Conservation (phyloP, 2,888 invertebrate genomes). For the Taphrorychus bicolor region DNA sequence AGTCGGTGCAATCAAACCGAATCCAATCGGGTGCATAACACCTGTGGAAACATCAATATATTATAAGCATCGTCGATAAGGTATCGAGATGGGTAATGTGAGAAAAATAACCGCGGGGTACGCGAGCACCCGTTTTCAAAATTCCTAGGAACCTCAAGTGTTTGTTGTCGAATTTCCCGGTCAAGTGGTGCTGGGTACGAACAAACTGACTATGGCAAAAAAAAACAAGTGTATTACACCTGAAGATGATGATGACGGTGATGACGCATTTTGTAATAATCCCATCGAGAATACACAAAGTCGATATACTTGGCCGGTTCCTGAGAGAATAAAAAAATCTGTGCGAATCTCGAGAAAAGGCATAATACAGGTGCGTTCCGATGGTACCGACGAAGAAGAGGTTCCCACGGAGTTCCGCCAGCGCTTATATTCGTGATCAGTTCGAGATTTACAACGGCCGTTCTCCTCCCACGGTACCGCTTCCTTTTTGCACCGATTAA, state of each 20-base stretch:
- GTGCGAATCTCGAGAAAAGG: constrained; percentile 8
- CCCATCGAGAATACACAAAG: not conserved
- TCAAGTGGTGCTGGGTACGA: not conserved
- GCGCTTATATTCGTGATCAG: too few relatives aligned
- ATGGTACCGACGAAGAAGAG: constrained; percentile 2
- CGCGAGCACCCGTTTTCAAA: not conserved
- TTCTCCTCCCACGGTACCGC: constrained; percentile 2
- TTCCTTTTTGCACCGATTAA: not conserved
- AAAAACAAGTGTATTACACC: not conserved
- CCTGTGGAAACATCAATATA: constrained; percentile 1
- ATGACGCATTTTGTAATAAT: not conserved
- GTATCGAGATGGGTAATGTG: not conserved
- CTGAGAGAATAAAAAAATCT: not conserved
- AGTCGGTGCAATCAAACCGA: not conserved
- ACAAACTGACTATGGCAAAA: not conserved
- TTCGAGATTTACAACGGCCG: not conserved
- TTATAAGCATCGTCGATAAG: not conserved
- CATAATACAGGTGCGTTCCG: constrained; percentile 12
- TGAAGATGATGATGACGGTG: too few relatives aligned
- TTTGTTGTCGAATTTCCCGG: not conserved
- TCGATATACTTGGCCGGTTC: not conserved
- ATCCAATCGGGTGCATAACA: not conserved
- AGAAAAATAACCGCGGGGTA: not conserved
- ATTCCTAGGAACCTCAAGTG: not conserved
- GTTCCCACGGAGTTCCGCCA: constrained; percentile 4